Evolutionary conservation across 2,888 invertebrate genomes (phyloP).

Genomic region (Thysanoteuthis rhombus): DNA sequence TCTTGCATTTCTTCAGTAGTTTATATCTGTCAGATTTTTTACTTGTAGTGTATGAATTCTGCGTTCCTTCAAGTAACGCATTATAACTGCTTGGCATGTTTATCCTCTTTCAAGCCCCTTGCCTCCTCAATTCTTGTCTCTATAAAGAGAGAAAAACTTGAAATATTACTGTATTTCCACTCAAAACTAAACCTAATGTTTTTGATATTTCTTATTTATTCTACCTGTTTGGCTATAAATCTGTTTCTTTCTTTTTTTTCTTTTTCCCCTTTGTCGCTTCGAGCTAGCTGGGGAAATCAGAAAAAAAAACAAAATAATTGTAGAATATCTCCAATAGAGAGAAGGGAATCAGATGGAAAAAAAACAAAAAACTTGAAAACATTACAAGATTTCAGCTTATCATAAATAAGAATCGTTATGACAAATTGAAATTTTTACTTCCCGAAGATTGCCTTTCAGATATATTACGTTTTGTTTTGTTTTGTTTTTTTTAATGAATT

Average conservation of each 20-base stretch:
- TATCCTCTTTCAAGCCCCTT: not conserved
- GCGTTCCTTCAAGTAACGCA: not conserved
- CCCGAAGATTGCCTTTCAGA: not conserved
- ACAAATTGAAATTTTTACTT: not conserved
- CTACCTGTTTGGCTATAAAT: not conserved
- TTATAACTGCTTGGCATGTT: not conserved
- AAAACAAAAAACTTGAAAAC: not conserved
- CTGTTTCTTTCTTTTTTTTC: not conserved
- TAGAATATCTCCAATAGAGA: not conserved
- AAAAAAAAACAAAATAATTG: not conserved
- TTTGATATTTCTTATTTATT: not conserved
- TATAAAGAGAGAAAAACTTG: not conserved
- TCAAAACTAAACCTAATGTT: slow-evolving; percentile 12
- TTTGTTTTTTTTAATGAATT: not conserved
- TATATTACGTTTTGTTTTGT: not conserved
- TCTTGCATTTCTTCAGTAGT: not conserved
- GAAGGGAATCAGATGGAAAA: not conserved
- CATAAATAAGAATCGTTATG: not conserved
- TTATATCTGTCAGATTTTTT: not conserved
- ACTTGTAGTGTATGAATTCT: not conserved
- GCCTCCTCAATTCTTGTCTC: not conserved
- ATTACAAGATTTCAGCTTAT: not conserved
- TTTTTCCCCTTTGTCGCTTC: not conserved
- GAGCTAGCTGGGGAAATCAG: not conserved
- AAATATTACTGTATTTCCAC: not conserved